Percentiles rank a stretch among this genome's conserved stretches.
Evolutionary conservation across 2,888 invertebrate species (phyloP).

Genomic region (Andricus quercusramuli): DNA sequence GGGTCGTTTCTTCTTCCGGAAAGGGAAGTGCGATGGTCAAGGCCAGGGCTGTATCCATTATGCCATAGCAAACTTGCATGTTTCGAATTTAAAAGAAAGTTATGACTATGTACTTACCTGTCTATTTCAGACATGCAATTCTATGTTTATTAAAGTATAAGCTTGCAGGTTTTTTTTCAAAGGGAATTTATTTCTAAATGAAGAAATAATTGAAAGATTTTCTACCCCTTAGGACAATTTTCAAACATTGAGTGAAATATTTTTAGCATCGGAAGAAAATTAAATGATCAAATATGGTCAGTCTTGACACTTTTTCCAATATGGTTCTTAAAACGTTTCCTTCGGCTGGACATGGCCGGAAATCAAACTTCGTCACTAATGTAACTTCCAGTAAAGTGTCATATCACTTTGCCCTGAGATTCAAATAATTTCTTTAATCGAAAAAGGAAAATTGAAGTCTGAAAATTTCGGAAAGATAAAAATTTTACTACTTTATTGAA

Average conservation of each 20-base stretch:
- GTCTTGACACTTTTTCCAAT: background rate
- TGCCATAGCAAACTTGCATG: constrained; percentile 3
- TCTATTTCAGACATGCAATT: background rate
- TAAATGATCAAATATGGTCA: background rate
- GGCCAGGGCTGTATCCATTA: constrained; percentile 5
- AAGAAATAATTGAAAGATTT: background rate
- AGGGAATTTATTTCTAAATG: no score
- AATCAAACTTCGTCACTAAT: constrained; percentile 11
- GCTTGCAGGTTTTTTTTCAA: no score
- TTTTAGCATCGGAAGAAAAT: background rate
- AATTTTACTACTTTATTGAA: no score
- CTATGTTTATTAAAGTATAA: no score
- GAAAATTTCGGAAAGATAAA: no score
- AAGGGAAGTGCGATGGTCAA: background rate
- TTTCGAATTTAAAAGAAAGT: background rate
- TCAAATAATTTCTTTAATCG: background rate
- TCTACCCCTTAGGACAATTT: background rate
- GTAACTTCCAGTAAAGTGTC: background rate
- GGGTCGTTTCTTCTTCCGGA: background rate
- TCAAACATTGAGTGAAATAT: background rate
- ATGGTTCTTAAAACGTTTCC: background rate
- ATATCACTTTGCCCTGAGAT: background rate
- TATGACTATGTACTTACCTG: background rate
- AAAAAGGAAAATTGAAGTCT: background rate
- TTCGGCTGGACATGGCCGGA: background rate